Evolutionary conservation across 2,888 invertebrate genomes (phyloP).

Genomic region (Drosophila kuntzei): DNA sequence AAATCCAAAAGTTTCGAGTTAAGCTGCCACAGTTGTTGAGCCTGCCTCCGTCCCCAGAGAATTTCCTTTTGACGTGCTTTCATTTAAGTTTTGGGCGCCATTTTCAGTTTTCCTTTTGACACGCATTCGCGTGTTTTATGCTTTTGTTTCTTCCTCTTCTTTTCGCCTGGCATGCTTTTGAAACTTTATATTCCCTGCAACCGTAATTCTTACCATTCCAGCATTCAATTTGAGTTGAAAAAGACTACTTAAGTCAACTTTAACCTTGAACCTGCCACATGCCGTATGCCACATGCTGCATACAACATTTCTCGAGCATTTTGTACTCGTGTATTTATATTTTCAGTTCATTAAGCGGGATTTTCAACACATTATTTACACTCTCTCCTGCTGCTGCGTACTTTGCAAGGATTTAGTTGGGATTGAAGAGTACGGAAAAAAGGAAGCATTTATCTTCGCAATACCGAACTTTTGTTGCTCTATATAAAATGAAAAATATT

Average conservation of each 20-base stretch:
- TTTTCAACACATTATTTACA: conserved; percentile 69
- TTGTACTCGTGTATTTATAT: conserved; percentile 50
- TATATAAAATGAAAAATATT: not conserved
- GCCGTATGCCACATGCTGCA: conserved; percentile 24
- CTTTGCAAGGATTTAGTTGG: conserved; percentile 53
- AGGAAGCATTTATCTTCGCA: not conserved
- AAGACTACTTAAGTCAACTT: conserved; percentile 24
- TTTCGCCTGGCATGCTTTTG: conserved; percentile 42
- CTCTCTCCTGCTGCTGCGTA: conserved; percentile 31
- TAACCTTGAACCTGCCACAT: conserved; percentile 55
- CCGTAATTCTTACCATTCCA: conserved; percentile 14
- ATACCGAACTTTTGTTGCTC: conserved; percentile 2
- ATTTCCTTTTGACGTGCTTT: not conserved
- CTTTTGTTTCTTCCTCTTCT: conserved; percentile 8
- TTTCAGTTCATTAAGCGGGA: conserved; percentile 75
- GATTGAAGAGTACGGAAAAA: not conserved
- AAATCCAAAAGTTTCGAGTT: conserved; percentile 1
- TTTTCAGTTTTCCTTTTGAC: conserved; percentile 49
- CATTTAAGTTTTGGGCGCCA: conserved; percentile 44
- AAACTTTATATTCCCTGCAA: conserved; percentile 46
- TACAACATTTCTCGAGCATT: conserved; percentile 17
- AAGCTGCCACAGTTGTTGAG: not conserved
- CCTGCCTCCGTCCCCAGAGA: not conserved
- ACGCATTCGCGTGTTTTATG: conserved; percentile 57
- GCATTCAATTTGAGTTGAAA: conserved; percentile 33